Evolutionary conservation across 2,113 vertebrate genomes (phyloP), one percentile per base, ranked within the genome.

Genomic region (Limnothrissa miodon): DNA sequence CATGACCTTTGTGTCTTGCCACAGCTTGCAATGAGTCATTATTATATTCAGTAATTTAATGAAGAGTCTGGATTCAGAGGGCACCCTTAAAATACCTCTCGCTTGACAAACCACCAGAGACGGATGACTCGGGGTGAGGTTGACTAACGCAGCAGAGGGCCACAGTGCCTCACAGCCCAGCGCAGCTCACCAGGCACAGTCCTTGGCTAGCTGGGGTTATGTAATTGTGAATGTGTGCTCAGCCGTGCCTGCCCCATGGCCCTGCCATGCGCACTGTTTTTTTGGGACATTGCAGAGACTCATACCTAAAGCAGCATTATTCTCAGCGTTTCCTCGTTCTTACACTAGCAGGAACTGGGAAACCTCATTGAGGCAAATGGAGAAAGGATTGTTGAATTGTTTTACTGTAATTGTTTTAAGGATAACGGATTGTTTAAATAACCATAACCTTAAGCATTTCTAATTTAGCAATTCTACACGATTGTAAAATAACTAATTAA

Each of bases 81-180:
- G 62, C n/a, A 13, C 3, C 62, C 62, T 70, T 36, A 36, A 70
- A 70, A 70, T 70, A 70, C 62, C 25, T 23, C 21, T 53, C 48
- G n/a, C 59, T 36, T 70, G 62, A 70, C 33, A 70, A 70, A 33
- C 25, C 62, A 33, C 62, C 62, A 33, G 62, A 70, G 62, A 70
- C 62, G 13, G 29, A 70, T 70, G 62, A 70, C 62, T 36, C 2
- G 62, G 62, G 62, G 62, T 33, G 62, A 70, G 10, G 29, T 36
- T 70, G 62, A 70, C 62, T 70, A 70, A 70, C 9, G 1, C 11
- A 15, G 15, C 62, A 36, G 36, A 70, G 62, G 62, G 33, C 62
- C 62, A 10, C 56, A 45, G 45, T 11, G 6, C 45, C 7, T 7
- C 10, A 15, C 46, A 48, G 46, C 46, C 13, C 46, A 48, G 46